Percentiles rank a stretch among this genome's conserved stretches.
Evolutionary conservation across 2,888 invertebrate genomes (phyloP).

Genomic region (Eupithecia dodoneata): DNA sequence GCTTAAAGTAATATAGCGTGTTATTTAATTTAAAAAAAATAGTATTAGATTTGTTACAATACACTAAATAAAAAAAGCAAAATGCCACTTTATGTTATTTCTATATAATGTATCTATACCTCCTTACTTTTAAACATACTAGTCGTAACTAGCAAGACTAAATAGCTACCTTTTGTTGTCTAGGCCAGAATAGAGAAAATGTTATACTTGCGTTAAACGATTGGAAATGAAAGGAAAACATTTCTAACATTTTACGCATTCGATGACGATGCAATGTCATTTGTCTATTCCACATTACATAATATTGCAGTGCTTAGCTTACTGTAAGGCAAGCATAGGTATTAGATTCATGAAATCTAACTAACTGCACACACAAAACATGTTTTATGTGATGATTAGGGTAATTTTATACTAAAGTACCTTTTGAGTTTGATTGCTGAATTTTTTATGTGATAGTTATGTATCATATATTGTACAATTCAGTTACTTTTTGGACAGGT

Average conservation of each 20-base stretch:
- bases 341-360: neutral
- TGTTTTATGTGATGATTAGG: neutral
- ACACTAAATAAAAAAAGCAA: neutral
- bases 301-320: neutral
- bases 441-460: neutral
- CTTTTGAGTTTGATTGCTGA: neutral
- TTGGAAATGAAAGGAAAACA: neutral
- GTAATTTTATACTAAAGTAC: neutral
- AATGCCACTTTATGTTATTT: neutral
- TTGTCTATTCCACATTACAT: neutral
- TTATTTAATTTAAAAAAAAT: conserved; percentile 15
- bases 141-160: too few species aligned
- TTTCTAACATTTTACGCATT: neutral
- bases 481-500: neutral
- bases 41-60: conserved; percentile 13
- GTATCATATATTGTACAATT: neutral
- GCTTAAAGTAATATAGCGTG: conserved; percentile 29
- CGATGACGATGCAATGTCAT: neutral
- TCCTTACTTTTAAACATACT: neutral
- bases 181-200: too few species aligned
- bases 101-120: neutral
- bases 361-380: neutral
- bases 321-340: neutral
- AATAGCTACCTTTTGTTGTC: too few species aligned
- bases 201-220: too few species aligned